These are phyloP conservation scores for Eumaeus atala DNA, from an alignment of 1,140 invertebrate species.

Conservation along the genomic window DNA sequence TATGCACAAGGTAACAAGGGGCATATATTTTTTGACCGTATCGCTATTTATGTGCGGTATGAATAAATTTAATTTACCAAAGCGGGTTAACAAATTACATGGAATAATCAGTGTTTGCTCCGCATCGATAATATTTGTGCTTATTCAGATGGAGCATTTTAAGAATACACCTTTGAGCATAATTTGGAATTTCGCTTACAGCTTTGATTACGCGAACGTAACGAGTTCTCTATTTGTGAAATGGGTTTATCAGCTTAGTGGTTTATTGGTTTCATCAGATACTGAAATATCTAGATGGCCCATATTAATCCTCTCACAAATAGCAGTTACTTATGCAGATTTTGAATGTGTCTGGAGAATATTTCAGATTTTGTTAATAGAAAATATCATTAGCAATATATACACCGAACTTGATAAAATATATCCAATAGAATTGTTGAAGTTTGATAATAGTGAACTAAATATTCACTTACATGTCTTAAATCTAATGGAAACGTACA, in stretches of 20 bases:
- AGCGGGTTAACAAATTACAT: too few species aligned
- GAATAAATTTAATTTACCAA: too few species aligned
- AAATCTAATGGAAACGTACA: neutral
- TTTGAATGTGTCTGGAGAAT: slow-evolving; percentile 1
- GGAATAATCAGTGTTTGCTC: too few species aligned
- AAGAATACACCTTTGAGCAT: too few species aligned
- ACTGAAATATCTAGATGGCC: neutral
- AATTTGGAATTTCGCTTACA: too few species aligned
- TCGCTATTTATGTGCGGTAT: too few species aligned
- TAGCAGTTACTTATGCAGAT: neutral
- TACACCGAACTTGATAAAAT: neutral
- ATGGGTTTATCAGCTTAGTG: neutral
- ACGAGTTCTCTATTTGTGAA: neutral
- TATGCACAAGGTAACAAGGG: too few species aligned
- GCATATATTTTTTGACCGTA: too few species aligned
- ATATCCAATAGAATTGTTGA: neutral
- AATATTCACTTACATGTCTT: neutral
- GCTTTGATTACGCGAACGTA: neutral
- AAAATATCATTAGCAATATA: neutral
- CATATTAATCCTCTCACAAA: neutral
- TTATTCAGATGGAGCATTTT: too few species aligned
- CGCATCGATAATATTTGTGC: too few species aligned
- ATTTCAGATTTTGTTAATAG: neutral
- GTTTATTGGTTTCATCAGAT: neutral
- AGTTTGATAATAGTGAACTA: neutral